Percentiles rank a stretch among this genome's conserved stretches.
Conservation (phyloP, 2,113 vertebrate genomes). For the Haplochromis vanheusdeni region DNA sequence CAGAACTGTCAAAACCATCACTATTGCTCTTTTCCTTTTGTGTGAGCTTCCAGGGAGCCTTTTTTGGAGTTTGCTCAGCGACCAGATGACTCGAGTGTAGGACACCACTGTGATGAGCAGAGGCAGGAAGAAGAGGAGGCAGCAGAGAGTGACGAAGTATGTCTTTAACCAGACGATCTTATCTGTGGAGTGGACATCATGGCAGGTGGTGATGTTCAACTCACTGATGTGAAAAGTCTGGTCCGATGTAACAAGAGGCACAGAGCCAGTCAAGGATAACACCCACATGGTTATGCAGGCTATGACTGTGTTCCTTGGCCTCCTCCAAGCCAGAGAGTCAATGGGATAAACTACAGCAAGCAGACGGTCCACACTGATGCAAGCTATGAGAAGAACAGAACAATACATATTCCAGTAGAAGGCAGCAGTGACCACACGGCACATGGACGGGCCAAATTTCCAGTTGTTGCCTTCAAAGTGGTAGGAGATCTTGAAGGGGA, state of each 20-base stretch:
- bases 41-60: conserved; percentile 52
- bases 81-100: conserved; percentile 78
- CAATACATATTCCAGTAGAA: not conserved
- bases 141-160: conserved; percentile 80
- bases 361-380: conserved; percentile 88
- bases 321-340: conserved; percentile 82
- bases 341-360: conserved; percentile 93
- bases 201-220: conserved; percentile 82
- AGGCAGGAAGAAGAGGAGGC: conserved; percentile 48
- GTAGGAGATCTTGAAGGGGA: conserved; percentile 87
- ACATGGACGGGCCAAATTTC: conserved; percentile 78
- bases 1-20: conserved; percentile 81
- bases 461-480: conserved; percentile 86
- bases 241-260: conserved; percentile 79
- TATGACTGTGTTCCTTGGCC: conserved; percentile 52
- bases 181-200: conserved; percentile 29
- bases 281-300: conserved; percentile 79
- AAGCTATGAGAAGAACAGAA: conserved; percentile 68
- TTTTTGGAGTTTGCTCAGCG: conserved; percentile 32
- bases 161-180: conserved; percentile 47
- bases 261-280: conserved; percentile 70
- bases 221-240: conserved; percentile 70
- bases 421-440: conserved; percentile 16
- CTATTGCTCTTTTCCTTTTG: conserved; percentile 76
- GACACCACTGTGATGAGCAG: conserved; percentile 72